Percentiles rank a stretch among this genome's conserved stretches.
These are phyloP conservation scores for Morinoia aosen DNA, from an alignment of 2,888 invertebrate species.

Conservation along the genomic window DNA sequence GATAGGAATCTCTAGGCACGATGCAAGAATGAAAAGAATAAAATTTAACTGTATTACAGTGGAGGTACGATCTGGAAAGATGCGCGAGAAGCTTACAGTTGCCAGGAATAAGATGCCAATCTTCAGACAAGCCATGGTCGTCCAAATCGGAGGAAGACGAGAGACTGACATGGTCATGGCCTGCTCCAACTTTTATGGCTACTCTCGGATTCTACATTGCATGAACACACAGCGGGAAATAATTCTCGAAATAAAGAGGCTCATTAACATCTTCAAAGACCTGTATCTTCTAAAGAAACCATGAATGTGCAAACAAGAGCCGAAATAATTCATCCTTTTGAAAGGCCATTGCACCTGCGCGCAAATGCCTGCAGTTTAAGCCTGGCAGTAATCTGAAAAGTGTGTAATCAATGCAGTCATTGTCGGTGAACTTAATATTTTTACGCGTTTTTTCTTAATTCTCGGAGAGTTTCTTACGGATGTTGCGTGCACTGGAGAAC, in stretches of 20 bases:
- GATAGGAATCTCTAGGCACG: background rate
- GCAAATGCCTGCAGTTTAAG: background rate
- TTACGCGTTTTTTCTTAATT: background rate
- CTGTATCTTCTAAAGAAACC: background rate
- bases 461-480: background rate
- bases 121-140: conserved; percentile 44
- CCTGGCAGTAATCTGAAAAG: background rate
- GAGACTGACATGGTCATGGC: background rate
- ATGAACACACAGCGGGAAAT: background rate
- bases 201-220: background rate
- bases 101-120: conserved; percentile 10
- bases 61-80: background rate
- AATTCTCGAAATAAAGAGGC: background rate
- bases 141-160: background rate
- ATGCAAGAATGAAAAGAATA: background rate
- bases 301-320: background rate
- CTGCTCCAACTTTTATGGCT: background rate
- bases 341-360: background rate
- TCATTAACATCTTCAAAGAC: background rate
- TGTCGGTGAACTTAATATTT: background rate
- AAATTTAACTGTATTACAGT: background rate
- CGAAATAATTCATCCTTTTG: background rate
- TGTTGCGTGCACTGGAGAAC: no score
- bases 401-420: background rate
- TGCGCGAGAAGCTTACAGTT: background rate